Conservation (phyloP, 2,797 vertebrate species). For the Zenarchopterus dispar region DNA sequence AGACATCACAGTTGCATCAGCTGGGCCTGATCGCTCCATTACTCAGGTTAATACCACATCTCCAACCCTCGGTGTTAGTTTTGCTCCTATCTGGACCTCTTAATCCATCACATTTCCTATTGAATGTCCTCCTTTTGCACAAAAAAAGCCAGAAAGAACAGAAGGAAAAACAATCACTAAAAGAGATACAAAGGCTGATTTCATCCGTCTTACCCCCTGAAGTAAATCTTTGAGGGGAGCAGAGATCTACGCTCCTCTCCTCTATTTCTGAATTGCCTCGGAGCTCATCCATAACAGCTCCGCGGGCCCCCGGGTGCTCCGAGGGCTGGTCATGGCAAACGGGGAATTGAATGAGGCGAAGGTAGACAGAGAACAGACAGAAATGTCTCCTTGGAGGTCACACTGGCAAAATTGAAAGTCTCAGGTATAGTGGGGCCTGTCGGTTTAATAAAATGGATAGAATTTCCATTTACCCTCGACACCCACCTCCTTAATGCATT, state of each 20-base stretch:
- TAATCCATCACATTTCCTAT: constrained; percentile 64
- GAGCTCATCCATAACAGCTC: constrained; percentile 77
- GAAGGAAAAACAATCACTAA: constrained; percentile 77
- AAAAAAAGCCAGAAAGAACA: constrained; percentile 19
- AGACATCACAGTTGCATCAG: constrained; percentile 19
- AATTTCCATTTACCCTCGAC: constrained; percentile 95
- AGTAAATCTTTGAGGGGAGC: constrained; percentile 71
- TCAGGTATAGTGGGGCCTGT: constrained; percentile 90
- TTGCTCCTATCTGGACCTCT: constrained; percentile 34
- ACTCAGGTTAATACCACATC: constrained; percentile 57
- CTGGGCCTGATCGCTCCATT: constrained; percentile 29
- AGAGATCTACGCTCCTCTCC: constrained; percentile 64
- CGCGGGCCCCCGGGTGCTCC: constrained; percentile 53
- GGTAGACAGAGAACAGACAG: constrained; percentile 76
- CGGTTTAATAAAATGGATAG: constrained; percentile 95
- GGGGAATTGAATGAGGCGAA: constrained; percentile 78
- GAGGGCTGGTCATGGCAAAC: constrained; percentile 53
- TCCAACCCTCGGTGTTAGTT: constrained; percentile 38
- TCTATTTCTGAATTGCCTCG: constrained; percentile 74
- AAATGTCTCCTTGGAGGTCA: constrained; percentile 88
- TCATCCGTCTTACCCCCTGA: constrained; percentile 70
- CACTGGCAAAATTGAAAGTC: constrained; percentile 87
- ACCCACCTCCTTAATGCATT: constrained; percentile 90
- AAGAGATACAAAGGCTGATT: constrained; percentile 76
- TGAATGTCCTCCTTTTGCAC: constrained; percentile 33